Evolutionary conservation across 2,888 invertebrate genomes (phyloP).

Genomic region (Drosophila longiperda): DNA sequence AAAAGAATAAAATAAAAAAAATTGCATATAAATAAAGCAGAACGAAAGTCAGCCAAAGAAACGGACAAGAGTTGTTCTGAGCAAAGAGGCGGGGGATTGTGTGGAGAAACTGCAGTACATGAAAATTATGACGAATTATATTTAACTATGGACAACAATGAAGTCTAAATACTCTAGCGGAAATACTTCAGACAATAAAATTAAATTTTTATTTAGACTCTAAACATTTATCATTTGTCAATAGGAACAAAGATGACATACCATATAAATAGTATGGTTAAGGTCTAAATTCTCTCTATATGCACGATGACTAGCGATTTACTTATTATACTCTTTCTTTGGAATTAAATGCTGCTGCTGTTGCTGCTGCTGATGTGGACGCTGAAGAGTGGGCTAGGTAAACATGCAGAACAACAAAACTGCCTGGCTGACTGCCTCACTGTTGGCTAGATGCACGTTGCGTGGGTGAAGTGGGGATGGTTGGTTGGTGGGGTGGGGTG

Average conservation of each 20-base stretch:
- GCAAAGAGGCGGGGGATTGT: slow-evolving; percentile 5
- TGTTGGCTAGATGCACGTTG: slow-evolving; percentile 60
- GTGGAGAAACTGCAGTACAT: slow-evolving; percentile 61
- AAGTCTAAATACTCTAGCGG: slow-evolving; percentile 29
- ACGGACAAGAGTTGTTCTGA: slow-evolving; percentile 40
- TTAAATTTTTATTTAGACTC: neutral
- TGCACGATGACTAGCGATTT: neutral
- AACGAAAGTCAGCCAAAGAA: slow-evolving; percentile 53
- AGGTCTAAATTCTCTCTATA: neutral
- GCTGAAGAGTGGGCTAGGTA: slow-evolving; percentile 61
- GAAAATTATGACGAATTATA: slow-evolving; percentile 56
- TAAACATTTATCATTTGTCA: neutral
- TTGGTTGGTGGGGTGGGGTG: slow-evolving; percentile 2
- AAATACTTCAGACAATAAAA: neutral
- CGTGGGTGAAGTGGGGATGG: neutral
- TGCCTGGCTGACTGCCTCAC: slow-evolving; percentile 62
- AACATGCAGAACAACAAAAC: slow-evolving; percentile 65
- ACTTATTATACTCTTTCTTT: slow-evolving; percentile 20
- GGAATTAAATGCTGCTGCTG: slow-evolving; percentile 1
- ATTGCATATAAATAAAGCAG: slow-evolving; percentile 36
- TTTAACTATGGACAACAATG: slow-evolving; percentile 1
- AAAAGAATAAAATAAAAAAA: slow-evolving; percentile 28
- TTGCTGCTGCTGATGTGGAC: slow-evolving; percentile 29
- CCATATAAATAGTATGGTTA: neutral
- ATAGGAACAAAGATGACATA: neutral